These are phyloP conservation scores for Clanis bilineata DNA, from an alignment of 2,888 invertebrate species.

Conservation along the genomic window DNA sequence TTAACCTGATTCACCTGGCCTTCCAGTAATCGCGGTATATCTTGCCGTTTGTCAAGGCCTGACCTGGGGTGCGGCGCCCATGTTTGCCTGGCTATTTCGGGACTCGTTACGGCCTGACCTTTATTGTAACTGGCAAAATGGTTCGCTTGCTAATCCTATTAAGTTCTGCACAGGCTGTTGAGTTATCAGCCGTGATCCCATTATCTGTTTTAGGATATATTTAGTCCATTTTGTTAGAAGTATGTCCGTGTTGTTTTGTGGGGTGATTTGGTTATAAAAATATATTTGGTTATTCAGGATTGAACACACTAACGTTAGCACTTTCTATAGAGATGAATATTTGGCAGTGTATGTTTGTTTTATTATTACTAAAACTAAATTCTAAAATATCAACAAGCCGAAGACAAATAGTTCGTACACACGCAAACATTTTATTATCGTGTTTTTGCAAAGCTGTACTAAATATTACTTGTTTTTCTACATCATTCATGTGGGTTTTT, in stretches of 20 bases:
- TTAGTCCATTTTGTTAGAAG: no score
- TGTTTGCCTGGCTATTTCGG: constrained; percentile 7
- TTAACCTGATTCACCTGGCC: constrained; percentile 5
- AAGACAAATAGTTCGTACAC: background rate
- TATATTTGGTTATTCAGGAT: background rate
- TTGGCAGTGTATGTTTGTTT: background rate
- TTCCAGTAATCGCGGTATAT: background rate
- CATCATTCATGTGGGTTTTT: background rate
- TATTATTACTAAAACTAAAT: background rate
- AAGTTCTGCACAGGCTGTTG: background rate
- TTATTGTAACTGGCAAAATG: background rate
- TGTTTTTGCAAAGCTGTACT: background rate
- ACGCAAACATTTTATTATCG: background rate
- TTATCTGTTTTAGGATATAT: background rate
- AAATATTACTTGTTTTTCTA: background rate
- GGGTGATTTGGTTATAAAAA: no score
- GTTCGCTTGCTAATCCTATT: background rate
- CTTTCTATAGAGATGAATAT: background rate
- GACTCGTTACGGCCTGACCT: constrained; percentile 1
- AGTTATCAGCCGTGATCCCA: background rate
- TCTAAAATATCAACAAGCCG: background rate
- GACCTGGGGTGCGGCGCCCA: constrained; percentile 15
- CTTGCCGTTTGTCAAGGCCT: constrained; percentile 13
- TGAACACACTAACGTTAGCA: background rate
- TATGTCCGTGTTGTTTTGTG: no score